Evolutionary conservation across 30 jellyfish, hydroid and myxozoan genomes (phyloP).

Genomic region (Pseudorhiza aurosa): DNA sequence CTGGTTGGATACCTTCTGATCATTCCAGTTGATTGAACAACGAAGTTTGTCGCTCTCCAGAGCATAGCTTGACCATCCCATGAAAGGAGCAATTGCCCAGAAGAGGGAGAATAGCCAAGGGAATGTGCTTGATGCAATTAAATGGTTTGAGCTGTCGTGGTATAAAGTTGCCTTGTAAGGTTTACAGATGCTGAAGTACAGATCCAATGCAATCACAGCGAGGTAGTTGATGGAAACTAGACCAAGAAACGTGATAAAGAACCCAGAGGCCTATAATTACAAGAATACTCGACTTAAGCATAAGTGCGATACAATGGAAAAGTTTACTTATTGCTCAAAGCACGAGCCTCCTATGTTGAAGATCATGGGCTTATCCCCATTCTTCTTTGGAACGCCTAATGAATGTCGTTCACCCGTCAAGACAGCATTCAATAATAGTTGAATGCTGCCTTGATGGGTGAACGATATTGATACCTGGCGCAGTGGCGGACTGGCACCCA

Average conservation of each 20-base stretch:
- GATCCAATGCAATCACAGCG: conserved; percentile 50
- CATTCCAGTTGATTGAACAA: conserved; percentile 79
- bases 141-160: conserved; percentile 11
- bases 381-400: no score
- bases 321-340: no score
- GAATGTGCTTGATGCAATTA: conserved; percentile 6
- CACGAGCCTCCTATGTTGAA: no score
- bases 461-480: no score
- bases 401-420: no score
- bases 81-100: conserved; percentile 74
- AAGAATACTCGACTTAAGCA: no score
- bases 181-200: conserved; percentile 61
- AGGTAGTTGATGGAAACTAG: conserved; percentile 68
- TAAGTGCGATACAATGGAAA: no score
- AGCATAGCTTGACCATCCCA: conserved; percentile 85
- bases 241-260: conserved; percentile 72
- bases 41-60: conserved; percentile 58
- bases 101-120: conserved; percentile 58
- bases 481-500: no score
- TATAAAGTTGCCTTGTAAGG: conserved; percentile 43
- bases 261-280: conserved; percentile 58
- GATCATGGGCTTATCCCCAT: no score
- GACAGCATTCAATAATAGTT: no score
- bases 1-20: conserved; percentile 12
- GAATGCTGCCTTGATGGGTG: no score